A percentile compares a stretch with the other conserved stretches of the same genome.
These are phyloP conservation scores for Oxytorus armatus DNA, from an alignment of 2,888 invertebrate species.

Conservation along the genomic window DNA sequence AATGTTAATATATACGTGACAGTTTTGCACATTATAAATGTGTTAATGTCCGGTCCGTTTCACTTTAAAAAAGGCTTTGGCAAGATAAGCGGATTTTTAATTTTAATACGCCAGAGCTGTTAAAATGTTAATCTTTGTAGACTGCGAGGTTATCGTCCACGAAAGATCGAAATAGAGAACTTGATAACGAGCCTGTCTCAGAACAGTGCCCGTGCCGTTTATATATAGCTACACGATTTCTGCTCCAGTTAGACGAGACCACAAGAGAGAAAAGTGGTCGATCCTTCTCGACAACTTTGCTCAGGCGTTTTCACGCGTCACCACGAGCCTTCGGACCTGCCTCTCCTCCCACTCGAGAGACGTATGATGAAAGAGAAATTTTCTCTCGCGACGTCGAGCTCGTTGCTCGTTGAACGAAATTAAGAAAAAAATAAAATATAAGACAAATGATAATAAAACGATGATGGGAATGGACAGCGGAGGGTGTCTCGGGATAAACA, in stretches of 20 bases:
- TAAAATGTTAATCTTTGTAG: background rate
- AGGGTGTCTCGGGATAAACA: conserved; percentile 6
- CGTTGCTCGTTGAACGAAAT: conserved; percentile 42
- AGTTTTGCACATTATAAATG: too few species aligned
- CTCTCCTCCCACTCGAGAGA: conserved; percentile 55
- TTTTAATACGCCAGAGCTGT: background rate
- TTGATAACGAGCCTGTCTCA: background rate
- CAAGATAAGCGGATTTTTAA: too few species aligned
- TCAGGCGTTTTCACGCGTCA: conserved; percentile 59
- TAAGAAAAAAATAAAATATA: conserved; percentile 29
- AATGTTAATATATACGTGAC: too few species aligned
- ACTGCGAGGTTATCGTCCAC: background rate
- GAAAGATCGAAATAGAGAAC: conserved; percentile 2
- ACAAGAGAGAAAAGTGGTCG: conserved; percentile 37
- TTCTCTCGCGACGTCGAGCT: conserved; percentile 72
- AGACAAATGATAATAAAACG: background rate
- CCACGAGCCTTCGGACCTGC: conserved; percentile 55
- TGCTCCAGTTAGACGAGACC: conserved; percentile 81
- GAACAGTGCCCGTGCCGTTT: background rate
- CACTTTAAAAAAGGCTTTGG: too few species aligned
- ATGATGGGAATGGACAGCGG: conserved; percentile 7
- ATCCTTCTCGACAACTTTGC: conserved; percentile 68
- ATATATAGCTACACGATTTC: conserved; percentile 73
- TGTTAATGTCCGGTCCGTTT: too few species aligned
- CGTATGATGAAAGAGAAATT: conserved; percentile 82